Percentiles rank a stretch among this genome's conserved stretches.
phyloP scores from a whole-genome alignment of 2,113 vertebrate species.

The Acanthisitta chloris region DNA sequence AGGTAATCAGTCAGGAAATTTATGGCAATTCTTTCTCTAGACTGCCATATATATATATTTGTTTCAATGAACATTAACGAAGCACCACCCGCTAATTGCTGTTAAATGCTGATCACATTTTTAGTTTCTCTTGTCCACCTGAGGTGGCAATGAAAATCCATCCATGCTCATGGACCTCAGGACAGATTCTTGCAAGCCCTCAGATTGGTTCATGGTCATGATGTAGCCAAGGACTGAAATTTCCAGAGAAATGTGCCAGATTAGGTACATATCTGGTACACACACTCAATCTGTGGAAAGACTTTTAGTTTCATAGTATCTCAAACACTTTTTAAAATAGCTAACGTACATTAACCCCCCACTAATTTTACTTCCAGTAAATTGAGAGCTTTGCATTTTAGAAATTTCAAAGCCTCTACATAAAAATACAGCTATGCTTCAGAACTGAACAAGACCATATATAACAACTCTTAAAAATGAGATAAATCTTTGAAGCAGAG shows the following conservation, averaged over 20 bases:
- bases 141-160: not conserved
- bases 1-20: not conserved
- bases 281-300: not conserved
- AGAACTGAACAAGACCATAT: not conserved
- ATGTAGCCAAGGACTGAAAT: not conserved
- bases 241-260: not conserved
- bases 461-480: not conserved
- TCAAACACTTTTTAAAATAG: not conserved
- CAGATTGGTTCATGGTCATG: not conserved
- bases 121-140: not conserved
- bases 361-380: constrained; percentile 18
- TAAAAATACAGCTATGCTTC: not conserved
- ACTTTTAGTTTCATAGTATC: not conserved
- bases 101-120: not conserved
- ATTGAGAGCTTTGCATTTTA: constrained; percentile 1
- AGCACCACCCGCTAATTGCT: not conserved
- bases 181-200: not conserved
- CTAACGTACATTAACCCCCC: not conserved
- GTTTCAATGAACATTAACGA: not conserved
- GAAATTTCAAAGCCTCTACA: constrained; percentile 6
- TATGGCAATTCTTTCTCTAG: not conserved
- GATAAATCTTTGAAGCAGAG: not conserved
- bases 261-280: not conserved
- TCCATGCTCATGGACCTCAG: not conserved
- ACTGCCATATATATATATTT: not conserved